Conservation (phyloP, 1,140 invertebrate species). For the Bombyx mandarina region DNA sequence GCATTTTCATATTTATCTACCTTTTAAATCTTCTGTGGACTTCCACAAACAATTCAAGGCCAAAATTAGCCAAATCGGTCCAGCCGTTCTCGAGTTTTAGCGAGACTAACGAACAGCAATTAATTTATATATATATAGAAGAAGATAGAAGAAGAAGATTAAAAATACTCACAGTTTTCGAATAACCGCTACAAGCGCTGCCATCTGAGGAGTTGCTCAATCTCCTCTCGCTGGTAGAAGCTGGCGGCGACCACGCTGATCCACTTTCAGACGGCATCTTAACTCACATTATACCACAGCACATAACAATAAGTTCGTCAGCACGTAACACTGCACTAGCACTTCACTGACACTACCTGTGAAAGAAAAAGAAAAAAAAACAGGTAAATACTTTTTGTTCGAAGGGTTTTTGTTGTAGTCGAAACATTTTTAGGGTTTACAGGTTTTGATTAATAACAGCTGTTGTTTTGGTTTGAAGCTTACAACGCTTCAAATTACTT, state of each 20-base stretch:
- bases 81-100: too few species aligned
- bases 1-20: too few species aligned
- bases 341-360: constrained; percentile 38
- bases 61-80: too few species aligned
- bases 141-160: background rate
- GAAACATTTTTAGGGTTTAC: too few species aligned
- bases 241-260: constrained; percentile 57
- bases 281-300: constrained; percentile 43
- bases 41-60: too few species aligned
- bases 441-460: too few species aligned
- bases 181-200: constrained; percentile 66
- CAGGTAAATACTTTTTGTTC: background rate
- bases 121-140: too few species aligned
- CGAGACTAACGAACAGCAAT: too few species aligned
- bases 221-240: constrained; percentile 56
- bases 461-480: too few species aligned
- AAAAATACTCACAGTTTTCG: constrained; percentile 57
- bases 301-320: constrained; percentile 22
- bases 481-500: too few species aligned
- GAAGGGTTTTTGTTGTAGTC: too few species aligned
- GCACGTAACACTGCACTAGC: constrained; percentile 31
- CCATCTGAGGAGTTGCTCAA: constrained; percentile 69
- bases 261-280: constrained; percentile 66
- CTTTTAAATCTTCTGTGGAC: too few species aligned
- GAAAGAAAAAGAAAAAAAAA: constrained; percentile 16